Percentiles rank a stretch among this genome's conserved stretches.
These are phyloP conservation scores for Lamellibrachia columna DNA, from an alignment of 2,888 invertebrate species.

Conservation along the genomic window DNA sequence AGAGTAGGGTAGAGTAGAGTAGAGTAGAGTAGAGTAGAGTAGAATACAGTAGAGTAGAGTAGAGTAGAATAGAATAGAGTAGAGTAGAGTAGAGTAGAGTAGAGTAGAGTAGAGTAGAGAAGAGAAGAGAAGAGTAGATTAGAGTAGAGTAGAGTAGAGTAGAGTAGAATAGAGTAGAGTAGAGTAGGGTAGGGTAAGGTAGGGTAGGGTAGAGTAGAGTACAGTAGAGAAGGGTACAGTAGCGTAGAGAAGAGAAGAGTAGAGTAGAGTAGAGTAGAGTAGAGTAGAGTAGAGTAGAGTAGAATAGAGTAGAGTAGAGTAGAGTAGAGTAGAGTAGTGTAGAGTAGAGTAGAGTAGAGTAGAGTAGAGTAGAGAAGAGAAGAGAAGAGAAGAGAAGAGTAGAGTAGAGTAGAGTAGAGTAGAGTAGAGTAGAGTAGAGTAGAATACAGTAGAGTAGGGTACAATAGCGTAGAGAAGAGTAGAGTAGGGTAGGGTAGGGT, in stretches of 20 bases:
- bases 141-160: too few relatives aligned
- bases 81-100: too few relatives aligned
- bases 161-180: constrained; percentile 9
- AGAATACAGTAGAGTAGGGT: too few relatives aligned
- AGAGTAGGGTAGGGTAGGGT: not conserved
- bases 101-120: too few relatives aligned
- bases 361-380: constrained; percentile 17
- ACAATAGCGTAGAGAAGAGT: too few relatives aligned
- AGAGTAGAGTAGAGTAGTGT: not conserved
- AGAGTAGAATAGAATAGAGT: too few relatives aligned
- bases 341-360: constrained; percentile 8
- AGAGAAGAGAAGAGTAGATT: too few relatives aligned
- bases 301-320: constrained; percentile 14
- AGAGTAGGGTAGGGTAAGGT: not conserved
- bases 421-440: not conserved
- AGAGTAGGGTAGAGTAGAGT: too few relatives aligned
- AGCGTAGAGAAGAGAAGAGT: too few relatives aligned
- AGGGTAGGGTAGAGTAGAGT: not conserved
- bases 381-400: not conserved
- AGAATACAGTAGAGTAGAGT: too few relatives aligned
- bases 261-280: constrained; percentile 18
- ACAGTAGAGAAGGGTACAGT: too few relatives aligned
- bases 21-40: too few relatives aligned
- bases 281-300: constrained; percentile 13
- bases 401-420: constrained; percentile 13